phyloP scores from a whole-genome alignment of 2,797 vertebrate genomes.

The Gastrophryne carolinensis region DNA sequence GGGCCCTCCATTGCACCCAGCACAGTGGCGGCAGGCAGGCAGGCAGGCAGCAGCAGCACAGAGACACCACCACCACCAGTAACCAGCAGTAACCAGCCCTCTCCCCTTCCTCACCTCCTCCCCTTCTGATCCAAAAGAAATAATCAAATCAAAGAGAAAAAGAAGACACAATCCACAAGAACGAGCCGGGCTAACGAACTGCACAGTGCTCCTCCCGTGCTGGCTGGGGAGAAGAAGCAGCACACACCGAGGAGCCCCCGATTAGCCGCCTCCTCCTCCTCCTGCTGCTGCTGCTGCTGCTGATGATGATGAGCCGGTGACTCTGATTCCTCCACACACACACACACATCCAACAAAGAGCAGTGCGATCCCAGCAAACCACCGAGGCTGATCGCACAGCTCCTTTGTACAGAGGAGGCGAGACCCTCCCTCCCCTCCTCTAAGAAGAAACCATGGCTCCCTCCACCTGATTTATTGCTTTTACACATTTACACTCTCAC shows the following conservation, averaged over 20 bases:
- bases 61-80: constrained; percentile 59
- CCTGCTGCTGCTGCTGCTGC: no score
- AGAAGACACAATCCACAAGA: constrained; percentile 16
- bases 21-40: constrained; percentile 52
- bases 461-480: constrained; percentile 49
- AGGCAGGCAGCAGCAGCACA: constrained; percentile 51
- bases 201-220: constrained; percentile 25
- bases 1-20: constrained; percentile 85
- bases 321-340: constrained; percentile 67
- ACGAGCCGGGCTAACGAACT: no score
- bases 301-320: constrained; percentile 56
- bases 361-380: constrained; percentile 62
- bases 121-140: constrained; percentile 55
- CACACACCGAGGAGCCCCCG: constrained; percentile 3
- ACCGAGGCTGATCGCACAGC: constrained; percentile 73
- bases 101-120: constrained; percentile 67
- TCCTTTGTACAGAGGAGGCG: constrained; percentile 67
- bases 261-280: no score
- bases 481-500: constrained; percentile 39
- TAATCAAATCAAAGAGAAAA: constrained; percentile 46
- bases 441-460: constrained; percentile 55
- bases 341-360: constrained; percentile 54
- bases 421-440: constrained; percentile 57
- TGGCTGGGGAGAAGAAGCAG: constrained; percentile 25
- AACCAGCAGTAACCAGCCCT: constrained; percentile 49